These are phyloP conservation scores for Leptosomus discolor DNA, from an alignment of 2,113 vertebrate species.

Conservation along the genomic window DNA sequence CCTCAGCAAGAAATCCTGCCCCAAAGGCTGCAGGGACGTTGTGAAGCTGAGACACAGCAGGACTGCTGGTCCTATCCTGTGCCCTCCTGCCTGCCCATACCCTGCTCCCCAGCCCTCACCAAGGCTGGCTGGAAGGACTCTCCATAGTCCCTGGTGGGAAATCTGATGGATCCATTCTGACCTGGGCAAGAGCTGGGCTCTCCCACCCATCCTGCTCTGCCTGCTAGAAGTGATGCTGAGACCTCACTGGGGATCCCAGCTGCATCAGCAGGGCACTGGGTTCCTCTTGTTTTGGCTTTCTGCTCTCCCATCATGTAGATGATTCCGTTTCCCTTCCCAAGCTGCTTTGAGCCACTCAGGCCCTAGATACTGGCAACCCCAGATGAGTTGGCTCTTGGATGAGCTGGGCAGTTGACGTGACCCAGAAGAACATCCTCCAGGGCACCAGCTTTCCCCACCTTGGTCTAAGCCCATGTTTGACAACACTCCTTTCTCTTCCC, in stretches of 20 bases:
- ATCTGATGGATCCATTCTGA: neutral
- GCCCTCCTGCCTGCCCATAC: neutral
- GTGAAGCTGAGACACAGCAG: neutral
- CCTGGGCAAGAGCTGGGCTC: neutral
- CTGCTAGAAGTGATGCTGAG: rapidly evolving
- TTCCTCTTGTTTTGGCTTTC: neutral
- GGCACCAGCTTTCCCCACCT: neutral
- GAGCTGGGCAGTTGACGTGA: neutral
- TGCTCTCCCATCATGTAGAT: neutral
- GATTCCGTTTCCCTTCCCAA: neutral
- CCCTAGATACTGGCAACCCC: rapidly evolving
- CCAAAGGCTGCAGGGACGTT: neutral
- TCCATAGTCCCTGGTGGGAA: rapidly evolving
- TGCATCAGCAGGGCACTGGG: neutral
- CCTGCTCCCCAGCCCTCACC: rapidly evolving
- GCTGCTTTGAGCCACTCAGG: neutral
- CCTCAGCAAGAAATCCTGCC: neutral
- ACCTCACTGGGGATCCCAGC: neutral
- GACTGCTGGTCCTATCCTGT: rapidly evolving
- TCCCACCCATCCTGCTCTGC: rapidly evolving
- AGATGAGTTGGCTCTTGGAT: neutral
- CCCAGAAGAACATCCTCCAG: neutral
- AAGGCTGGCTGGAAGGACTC: neutral
- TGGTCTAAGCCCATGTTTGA: neutral
- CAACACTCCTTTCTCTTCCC: neutral